phyloP scores from a whole-genome alignment of 2,797 vertebrate genomes.

The Typhlichthys subterraneus region DNA sequence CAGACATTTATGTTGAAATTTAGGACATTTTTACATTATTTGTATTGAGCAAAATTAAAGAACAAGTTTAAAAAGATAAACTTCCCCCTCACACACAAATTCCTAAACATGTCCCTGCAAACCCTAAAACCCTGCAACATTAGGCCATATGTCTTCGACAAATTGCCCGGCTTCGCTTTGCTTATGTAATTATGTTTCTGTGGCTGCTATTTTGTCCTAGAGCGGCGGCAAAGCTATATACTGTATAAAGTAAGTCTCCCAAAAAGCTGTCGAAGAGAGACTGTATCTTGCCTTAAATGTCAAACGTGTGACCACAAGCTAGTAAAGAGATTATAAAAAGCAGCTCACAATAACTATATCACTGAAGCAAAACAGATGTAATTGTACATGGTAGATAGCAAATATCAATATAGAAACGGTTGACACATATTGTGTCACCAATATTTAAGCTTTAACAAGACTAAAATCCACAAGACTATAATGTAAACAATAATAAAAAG shows the following conservation, averaged over 20 bases:
- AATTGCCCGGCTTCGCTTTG: not conserved
- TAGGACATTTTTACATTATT: conserved; percentile 21
- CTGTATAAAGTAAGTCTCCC: not conserved
- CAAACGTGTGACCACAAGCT: conserved; percentile 11
- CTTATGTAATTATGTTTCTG: not conserved
- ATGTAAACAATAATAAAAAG: conserved; percentile 14
- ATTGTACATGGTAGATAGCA: conserved; percentile 9
- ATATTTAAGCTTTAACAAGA: conserved; percentile 2
- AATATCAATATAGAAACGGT: not conserved
- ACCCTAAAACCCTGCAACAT: not conserved
- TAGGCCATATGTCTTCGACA: not conserved
- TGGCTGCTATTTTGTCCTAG: not conserved
- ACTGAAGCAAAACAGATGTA: conserved; percentile 14
- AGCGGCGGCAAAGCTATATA: not conserved
- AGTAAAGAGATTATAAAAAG: conserved; percentile 1
- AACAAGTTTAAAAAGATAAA: conserved; percentile 12
- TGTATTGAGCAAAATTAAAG: not conserved
- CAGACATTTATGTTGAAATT: conserved; percentile 14
- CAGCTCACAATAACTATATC: conserved; percentile 15
- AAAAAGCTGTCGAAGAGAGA: not conserved
- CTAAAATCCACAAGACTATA: not conserved
- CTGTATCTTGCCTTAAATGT: not conserved
- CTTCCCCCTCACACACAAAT: too few species aligned
- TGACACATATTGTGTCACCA: not conserved
- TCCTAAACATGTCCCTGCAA: too few species aligned